A percentile compares a stretch with the other conserved stretches of the same genome.
These are phyloP conservation scores for Alethe castanea DNA, from an alignment of 2,113 vertebrate species.

Conservation along the genomic window DNA sequence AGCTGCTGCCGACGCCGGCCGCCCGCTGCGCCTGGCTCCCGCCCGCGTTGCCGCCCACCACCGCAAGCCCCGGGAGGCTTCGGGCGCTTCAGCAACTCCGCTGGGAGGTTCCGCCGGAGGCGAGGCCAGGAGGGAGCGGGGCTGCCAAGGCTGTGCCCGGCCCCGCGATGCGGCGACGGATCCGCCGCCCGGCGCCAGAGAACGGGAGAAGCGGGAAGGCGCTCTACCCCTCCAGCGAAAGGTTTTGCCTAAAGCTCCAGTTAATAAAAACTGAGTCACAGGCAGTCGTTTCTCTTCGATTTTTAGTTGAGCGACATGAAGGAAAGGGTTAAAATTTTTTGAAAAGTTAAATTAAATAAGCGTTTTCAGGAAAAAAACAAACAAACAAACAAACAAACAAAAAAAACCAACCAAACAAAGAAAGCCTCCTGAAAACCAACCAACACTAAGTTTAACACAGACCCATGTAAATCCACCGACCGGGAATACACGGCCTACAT, in stretches of 20 bases:
- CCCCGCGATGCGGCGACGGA: neutral
- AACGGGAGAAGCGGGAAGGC: neutral
- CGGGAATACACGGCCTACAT: neutral
- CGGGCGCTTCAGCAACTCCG: neutral
- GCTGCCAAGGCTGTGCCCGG: neutral
- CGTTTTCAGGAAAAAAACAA: neutral
- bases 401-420: no score
- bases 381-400: no score
- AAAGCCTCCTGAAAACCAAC: neutral
- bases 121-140: neutral
- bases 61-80: neutral
- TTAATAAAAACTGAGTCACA: neutral
- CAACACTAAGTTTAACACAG: neutral
- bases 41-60: no score
- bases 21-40: neutral
- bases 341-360: neutral
- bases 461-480: neutral
- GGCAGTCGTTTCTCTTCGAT: neutral
- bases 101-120: neutral
- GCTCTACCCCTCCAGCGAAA: neutral
- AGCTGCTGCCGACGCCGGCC: neutral
- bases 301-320: neutral
- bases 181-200: neutral
- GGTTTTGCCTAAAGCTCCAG: neutral
- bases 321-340: fast-evolving